These are phyloP conservation scores for Seriola rivoliana DNA, from an alignment of 2,113 vertebrate species.

Conservation along the genomic window DNA sequence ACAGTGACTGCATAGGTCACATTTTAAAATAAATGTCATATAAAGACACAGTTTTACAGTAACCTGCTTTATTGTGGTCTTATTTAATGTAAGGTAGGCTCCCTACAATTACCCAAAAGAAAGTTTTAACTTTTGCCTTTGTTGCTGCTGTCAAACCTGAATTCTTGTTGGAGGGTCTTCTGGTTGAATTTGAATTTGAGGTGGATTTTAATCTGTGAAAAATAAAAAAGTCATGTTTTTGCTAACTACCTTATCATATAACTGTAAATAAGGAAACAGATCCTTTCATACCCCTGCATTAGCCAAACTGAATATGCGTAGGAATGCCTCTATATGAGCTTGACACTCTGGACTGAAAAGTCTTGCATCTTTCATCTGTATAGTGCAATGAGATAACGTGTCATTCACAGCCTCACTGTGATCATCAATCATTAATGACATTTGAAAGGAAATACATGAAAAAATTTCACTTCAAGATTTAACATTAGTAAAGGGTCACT, in stretches of 20 bases:
- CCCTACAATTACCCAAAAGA: neutral
- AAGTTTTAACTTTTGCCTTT: neutral
- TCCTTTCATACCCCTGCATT: conserved; percentile 82
- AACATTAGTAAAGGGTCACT: no score
- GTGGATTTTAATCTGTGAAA: conserved; percentile 75
- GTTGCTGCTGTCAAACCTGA: conserved; percentile 68
- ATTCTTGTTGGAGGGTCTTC: conserved; percentile 43
- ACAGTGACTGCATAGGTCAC: neutral
- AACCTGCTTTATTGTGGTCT: neutral
- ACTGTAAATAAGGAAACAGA: neutral
- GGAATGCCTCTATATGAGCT: conserved; percentile 77
- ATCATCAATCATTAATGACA: neutral
- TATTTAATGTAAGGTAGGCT: neutral
- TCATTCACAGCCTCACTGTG: neutral
- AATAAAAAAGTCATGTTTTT: conserved; percentile 4
- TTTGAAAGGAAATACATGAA: neutral
- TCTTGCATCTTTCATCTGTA: conserved; percentile 76
- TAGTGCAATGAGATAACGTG: neutral
- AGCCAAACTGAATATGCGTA: conserved; percentile 82
- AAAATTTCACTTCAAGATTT: neutral
- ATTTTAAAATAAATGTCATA: neutral
- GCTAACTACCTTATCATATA: neutral
- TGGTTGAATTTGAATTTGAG: conserved; percentile 66
- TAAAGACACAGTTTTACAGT: neutral
- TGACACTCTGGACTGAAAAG: conserved; percentile 57